phyloP scores from a whole-genome alignment of 2,113 vertebrate genomes.

The Stomatorhinus ivindoensis region DNA sequence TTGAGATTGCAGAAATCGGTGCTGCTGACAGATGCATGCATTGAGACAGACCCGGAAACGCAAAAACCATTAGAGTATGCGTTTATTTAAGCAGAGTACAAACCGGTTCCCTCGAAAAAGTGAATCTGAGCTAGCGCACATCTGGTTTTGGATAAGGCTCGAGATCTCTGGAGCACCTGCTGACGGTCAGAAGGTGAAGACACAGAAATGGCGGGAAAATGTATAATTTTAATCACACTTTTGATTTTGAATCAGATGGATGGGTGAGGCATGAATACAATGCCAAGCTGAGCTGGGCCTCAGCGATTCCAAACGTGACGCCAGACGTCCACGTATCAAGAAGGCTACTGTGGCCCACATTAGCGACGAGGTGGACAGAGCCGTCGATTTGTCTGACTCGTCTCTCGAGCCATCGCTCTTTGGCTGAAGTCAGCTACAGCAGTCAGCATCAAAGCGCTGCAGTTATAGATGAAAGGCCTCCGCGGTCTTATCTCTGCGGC shows the following conservation, averaged over 20 bases:
- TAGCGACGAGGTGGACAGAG: background rate
- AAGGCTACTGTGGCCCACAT: background rate
- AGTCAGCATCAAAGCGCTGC: background rate
- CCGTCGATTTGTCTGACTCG: background rate
- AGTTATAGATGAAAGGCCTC: conserved; percentile 8
- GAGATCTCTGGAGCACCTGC: background rate
- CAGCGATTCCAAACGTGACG: background rate
- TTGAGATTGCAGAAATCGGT: background rate
- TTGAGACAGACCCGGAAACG: background rate
- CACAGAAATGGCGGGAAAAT: background rate
- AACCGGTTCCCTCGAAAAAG: background rate
- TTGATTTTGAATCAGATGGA: background rate
- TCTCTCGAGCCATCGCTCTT: background rate
- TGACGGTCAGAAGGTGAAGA: background rate
- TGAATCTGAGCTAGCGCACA: background rate
- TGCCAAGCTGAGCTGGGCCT: background rate
- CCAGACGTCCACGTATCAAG: background rate
- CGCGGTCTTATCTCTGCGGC: background rate
- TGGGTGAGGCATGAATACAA: background rate
- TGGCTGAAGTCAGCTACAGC: background rate
- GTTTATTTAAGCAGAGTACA: conserved; percentile 4
- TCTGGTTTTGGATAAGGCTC: background rate
- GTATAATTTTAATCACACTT: background rate
- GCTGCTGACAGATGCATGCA: background rate
- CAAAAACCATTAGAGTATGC: conserved; percentile 1